Base-by-base conservation (phyloP, 2,888 invertebrate species). In the Dioctria linearis region DNA sequence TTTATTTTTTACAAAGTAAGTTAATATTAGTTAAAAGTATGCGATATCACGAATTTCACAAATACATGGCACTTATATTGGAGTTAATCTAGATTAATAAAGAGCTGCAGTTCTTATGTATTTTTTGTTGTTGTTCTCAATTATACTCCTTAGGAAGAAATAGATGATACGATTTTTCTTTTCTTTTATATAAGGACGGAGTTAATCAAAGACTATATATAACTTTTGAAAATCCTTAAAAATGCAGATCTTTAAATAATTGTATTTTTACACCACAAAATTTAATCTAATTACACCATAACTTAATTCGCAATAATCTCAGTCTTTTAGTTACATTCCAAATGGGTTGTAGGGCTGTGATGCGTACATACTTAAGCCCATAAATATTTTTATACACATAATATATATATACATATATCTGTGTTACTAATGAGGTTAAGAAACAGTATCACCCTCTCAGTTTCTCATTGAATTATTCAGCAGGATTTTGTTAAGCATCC, bases 321-420 rank as follows among this genome's bases (percentile, higher is more conserved):
- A 78, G 78, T 78, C 78, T 78, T 78, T 78, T 78, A 78, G 78
- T 78, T 78, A 78, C 78, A 65, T 73, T 73, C 73, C 54, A 40
- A 73, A 57, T 40, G 54, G 73, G 54, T 54, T 8, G n/a, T 54
- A 42, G 73, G 57, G 59, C 73, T 73, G 57, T 73, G 40, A 39
- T 57, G 57, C 73, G 42, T n/a, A 57, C 57, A 43, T 57, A 51
- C 57, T 73, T 13, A 51, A 40, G 40, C 39, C 46, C 63, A 37
- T 6, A 75, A 59, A 42, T 75, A 59, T 25, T 25, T 25, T 25
- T 25, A 25, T 25, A 25, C 25, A 25, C 25, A 25, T 25, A 25
- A 25, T 25, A 25, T 25, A 25, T 25, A 25, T 25, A 25, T 6
- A n/a, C 5, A 46, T 54, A 11, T 54, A 54, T 54, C 11, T 54